Conservation (phyloP, 2,113 vertebrate species). For the Micronycteris hirsuta region DNA sequence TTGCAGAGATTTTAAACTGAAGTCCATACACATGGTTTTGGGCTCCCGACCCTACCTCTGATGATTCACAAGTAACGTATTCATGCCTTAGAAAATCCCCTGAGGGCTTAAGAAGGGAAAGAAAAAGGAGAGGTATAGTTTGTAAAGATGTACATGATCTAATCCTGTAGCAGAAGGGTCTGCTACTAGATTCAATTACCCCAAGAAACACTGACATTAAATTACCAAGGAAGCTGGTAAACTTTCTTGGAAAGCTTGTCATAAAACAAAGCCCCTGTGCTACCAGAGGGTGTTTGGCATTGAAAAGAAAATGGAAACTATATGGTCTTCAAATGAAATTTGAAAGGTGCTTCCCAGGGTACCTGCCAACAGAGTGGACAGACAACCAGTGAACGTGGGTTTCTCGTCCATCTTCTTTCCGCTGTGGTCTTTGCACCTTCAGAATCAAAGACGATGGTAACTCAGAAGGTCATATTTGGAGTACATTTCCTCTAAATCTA, state of each 20-base stretch:
- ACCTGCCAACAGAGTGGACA: background rate
- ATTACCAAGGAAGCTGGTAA: background rate
- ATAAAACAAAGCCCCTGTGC: background rate
- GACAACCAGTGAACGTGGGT: background rate
- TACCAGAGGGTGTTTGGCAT: background rate
- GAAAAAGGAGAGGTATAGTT: background rate
- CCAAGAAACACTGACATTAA: background rate
- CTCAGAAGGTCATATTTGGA: background rate
- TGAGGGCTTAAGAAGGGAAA: background rate
- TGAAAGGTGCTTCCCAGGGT: background rate
- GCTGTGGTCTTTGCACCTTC: background rate
- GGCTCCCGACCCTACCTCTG: background rate
- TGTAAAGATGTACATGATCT: background rate
- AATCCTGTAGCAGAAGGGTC: background rate
- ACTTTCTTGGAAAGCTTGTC: background rate
- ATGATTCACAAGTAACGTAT: background rate
- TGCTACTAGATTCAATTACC: background rate
- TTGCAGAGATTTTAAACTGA: background rate
- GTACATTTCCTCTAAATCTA: background rate
- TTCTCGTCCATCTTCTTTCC: background rate
- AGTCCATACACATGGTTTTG: background rate
- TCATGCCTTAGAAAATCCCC: background rate
- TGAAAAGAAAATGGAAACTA: background rate
- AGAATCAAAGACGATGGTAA: background rate
- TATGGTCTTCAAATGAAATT: background rate